phyloP scores from a whole-genome alignment of 1,140 invertebrate species.

The Physella acuta region DNA sequence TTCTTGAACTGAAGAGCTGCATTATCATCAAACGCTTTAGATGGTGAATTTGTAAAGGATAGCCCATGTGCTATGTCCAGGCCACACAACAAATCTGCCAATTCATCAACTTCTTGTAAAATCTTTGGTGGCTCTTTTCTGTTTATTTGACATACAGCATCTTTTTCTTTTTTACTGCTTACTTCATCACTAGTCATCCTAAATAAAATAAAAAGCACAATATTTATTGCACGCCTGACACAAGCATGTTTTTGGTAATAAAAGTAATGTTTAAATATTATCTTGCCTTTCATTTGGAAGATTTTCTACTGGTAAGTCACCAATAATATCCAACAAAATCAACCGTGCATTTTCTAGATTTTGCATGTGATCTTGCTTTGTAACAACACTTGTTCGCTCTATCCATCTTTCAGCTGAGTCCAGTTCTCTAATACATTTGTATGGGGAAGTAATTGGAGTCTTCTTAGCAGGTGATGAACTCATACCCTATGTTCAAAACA shows the following conservation, averaged over 20 bases:
- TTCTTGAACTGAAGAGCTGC: not conserved
- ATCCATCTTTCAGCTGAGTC: slow-evolving; percentile 25
- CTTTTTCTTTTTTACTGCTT: too few relatives aligned
- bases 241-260: too few relatives aligned
- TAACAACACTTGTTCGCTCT: slow-evolving; percentile 21
- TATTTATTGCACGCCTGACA: too few relatives aligned
- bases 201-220: too few relatives aligned
- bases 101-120: slow-evolving; percentile 2
- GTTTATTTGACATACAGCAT: too few relatives aligned
- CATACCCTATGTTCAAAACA: too few relatives aligned
- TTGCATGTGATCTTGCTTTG: slow-evolving; percentile 12
- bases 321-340: slow-evolving; percentile 9
- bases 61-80: not conserved
- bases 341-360: slow-evolving; percentile 11
- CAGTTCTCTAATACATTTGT: slow-evolving; percentile 12
- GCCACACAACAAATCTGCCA: slow-evolving; percentile 9
- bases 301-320: not conserved
- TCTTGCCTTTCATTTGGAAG: not conserved
- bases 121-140: too few relatives aligned
- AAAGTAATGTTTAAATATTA: too few relatives aligned
- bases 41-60: not conserved
- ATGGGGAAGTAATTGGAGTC: slow-evolving; percentile 18
- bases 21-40: not conserved
- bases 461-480: not conserved
- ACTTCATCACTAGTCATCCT: too few relatives aligned